Evolutionary conservation across 2,113 vertebrate genomes (phyloP).

Genomic region (Ginglymostoma cirratum): DNA sequence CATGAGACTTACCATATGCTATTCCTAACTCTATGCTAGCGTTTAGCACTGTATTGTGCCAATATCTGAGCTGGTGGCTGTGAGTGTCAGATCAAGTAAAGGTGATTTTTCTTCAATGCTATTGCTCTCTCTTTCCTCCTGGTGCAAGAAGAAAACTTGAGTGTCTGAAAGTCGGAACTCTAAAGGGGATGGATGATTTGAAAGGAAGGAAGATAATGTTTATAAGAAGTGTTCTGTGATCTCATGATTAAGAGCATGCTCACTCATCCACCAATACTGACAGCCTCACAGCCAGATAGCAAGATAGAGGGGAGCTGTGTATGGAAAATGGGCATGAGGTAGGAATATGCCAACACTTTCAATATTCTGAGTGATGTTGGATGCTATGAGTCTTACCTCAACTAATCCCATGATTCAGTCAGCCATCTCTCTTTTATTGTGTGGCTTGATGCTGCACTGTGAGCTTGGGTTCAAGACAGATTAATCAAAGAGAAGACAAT

Average conservation of each 20-base stretch:
- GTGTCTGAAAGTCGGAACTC: neutral
- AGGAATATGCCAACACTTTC: neutral
- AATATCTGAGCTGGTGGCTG: too few species aligned
- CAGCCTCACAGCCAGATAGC: neutral
- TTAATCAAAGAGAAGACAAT: too few species aligned
- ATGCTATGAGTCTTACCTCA: neutral
- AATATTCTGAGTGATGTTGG: neutral
- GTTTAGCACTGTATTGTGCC: too few species aligned
- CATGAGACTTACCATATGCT: too few species aligned
- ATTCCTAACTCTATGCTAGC: too few species aligned
- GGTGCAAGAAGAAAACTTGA: neutral
- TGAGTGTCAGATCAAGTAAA: too few species aligned
- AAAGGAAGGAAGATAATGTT: neutral
- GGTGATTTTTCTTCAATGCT: neutral
- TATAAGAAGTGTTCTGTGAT: neutral
- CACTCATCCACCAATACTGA: neutral
- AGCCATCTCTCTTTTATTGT: too few species aligned
- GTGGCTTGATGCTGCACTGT: too few species aligned
- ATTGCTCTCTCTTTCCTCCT: neutral
- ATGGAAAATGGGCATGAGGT: neutral
- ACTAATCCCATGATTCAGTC: neutral
- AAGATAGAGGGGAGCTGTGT: neutral
- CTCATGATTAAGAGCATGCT: neutral
- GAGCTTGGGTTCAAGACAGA: too few species aligned
- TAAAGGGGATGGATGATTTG: neutral